Evolutionary conservation across 2,113 vertebrate species (phyloP).

Genomic region (Plecturocebus donacophilus): DNA sequence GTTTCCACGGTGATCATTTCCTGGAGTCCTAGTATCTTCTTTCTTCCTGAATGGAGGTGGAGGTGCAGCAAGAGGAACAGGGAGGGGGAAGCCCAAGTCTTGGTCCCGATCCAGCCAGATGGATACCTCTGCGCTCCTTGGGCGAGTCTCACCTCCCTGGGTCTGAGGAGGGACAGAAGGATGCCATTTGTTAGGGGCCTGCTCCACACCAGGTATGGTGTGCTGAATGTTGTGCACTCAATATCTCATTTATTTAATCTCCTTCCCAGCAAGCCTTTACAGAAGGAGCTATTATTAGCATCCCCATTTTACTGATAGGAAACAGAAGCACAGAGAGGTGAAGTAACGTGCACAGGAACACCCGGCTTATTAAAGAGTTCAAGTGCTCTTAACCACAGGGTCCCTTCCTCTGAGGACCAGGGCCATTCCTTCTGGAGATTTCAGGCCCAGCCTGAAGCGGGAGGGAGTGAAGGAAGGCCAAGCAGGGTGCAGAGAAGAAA

Average conservation of each 20-base stretch:
- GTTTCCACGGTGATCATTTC: slow-evolving; percentile 17
- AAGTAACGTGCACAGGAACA: not conserved
- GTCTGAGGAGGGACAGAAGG: not conserved
- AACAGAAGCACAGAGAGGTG: slow-evolving; percentile 25
- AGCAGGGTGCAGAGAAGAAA: not conserved
- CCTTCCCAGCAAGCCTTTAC: not conserved
- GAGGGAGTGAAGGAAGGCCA: not conserved
- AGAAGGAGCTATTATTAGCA: not conserved
- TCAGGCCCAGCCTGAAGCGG: not conserved
- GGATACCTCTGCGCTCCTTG: not conserved
- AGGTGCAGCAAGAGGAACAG: not conserved
- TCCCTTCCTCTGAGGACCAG: not conserved
- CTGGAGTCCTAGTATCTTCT: not conserved
- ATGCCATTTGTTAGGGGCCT: not conserved
- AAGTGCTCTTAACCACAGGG: not conserved
- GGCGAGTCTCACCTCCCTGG: not conserved
- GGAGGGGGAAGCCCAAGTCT: not conserved
- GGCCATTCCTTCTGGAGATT: not conserved
- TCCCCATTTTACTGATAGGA: not conserved
- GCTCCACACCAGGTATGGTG: not conserved
- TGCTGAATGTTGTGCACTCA: not conserved
- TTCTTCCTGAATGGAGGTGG: not conserved
- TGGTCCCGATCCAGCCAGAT: not conserved
- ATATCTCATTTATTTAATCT: not conserved
- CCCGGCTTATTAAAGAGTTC: not conserved